phyloP scores from a whole-genome alignment of 1,140 invertebrate genomes.

The Cydia pomonella region DNA sequence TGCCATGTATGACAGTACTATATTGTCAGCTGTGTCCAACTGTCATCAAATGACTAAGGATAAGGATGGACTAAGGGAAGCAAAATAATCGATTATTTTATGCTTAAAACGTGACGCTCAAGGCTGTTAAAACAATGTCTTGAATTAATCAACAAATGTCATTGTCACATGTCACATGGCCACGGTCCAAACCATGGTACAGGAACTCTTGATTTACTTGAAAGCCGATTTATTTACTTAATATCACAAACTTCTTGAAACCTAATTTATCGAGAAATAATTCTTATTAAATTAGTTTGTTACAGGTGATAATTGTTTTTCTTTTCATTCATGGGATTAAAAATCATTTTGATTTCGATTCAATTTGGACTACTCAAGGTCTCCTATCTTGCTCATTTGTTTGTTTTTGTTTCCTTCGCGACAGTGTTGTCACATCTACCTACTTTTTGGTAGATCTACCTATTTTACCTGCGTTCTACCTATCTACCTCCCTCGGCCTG shows the following conservation, averaged over 20 bases:
- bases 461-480: too few species aligned
- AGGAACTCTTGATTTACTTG: neutral
- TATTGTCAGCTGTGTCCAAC: constrained; percentile 8
- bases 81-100: neutral
- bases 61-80: too few species aligned
- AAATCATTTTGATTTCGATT: too few species aligned
- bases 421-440: too few species aligned
- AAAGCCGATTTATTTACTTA: too few species aligned
- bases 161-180: constrained; percentile 12
- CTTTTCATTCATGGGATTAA: too few species aligned
- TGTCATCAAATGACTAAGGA: neutral
- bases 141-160: neutral
- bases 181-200: neutral
- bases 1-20: neutral
- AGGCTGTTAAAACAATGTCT: constrained; percentile 6
- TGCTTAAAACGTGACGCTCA: neutral
- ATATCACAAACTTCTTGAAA: too few species aligned
- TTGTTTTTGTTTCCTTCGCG: neutral
- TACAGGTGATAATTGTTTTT: too few species aligned
- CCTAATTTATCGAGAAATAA: too few species aligned
- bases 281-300: too few species aligned
- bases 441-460: too few species aligned
- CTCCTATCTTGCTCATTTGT: neutral
- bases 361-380: neutral
- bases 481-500: too few species aligned